Evolutionary conservation across 1,140 invertebrate genomes (phyloP), one percentile per base, ranked within the genome.

Genomic region (Lerema accius): DNA sequence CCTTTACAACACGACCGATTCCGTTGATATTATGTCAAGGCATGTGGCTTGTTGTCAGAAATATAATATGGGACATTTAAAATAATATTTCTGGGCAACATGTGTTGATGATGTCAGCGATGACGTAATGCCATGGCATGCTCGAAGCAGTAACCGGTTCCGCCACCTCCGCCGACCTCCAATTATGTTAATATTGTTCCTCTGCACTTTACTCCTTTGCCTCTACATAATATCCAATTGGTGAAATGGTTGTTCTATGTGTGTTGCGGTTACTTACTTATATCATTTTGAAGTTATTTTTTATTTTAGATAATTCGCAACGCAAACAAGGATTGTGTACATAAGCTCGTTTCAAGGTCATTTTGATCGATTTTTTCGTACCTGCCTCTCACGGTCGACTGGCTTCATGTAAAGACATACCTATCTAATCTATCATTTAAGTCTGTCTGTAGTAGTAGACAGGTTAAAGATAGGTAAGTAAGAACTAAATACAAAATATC

Each of bases 171-270:
- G 78, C 45, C 75, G 86, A 80, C 86, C 86, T 89, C 84, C 82
- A 86, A 82, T 87, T 89, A 87, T 89, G 83, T 63, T 80, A 89
- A 84, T 85, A 60, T 69, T 66, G 71, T 73, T 77, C 71, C 72
- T 73, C 71, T 73, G 64, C 76, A 75, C 66, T 76, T 68, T 62
- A 71, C 72, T 60, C 45, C 50, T 67, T 48, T 40, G 58, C 43
- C 28, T 16, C 7, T 3, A 45, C 26, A 15, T 43, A 58, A 59
- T 4, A 15, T 46, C 14, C 9, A 14, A 60, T 60, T 49, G n/a
- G 56, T 39, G 56, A 60, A 60, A 60, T 60, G 39, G 23, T 42
- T 14, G n/a, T 32, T 7, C n/a, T n/a, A n/a, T n/a, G n/a, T n/a
- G n/a, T n/a, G n/a, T n/a, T n/a, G n/a, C n/a, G 19, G 2, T 23